These are phyloP conservation scores for Oxygymnocypris stewartii DNA, from an alignment of 2,113 vertebrate genomes.

Conservation along the genomic window DNA sequence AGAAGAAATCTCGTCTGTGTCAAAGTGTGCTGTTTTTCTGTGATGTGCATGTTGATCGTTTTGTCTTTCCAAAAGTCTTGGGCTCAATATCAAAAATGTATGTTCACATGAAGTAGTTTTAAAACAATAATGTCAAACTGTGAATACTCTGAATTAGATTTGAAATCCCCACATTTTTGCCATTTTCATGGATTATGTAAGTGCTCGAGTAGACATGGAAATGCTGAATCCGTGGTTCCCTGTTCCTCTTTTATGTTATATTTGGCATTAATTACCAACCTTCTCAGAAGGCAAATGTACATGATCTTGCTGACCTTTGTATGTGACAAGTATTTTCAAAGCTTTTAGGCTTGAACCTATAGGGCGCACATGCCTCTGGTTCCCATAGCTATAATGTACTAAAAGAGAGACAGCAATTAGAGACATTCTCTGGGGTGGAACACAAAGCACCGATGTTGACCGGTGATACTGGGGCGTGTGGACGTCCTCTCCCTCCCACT, in stretches of 20 bases:
- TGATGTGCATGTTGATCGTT: background rate
- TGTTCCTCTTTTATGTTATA: slow-evolving; percentile 27
- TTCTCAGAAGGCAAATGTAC: slow-evolving; percentile 32
- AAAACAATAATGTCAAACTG: background rate
- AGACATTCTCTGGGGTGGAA: background rate
- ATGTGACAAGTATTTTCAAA: slow-evolving; percentile 15
- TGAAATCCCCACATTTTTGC: background rate
- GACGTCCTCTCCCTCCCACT: background rate
- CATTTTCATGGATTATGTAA: background rate
- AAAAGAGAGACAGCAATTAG: slow-evolving; percentile 5
- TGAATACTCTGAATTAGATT: background rate
- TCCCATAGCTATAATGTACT: slow-evolving; percentile 18
- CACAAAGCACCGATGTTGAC: background rate
- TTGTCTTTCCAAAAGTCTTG: background rate
- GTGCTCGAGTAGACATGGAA: background rate
- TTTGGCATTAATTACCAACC: slow-evolving; percentile 8
- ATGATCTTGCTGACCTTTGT: slow-evolving; percentile 32
- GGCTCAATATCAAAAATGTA: background rate
- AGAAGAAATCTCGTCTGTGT: background rate
- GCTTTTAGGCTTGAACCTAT: slow-evolving; percentile 15
- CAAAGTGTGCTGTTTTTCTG: background rate
- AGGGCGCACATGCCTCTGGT: slow-evolving; percentile 4
- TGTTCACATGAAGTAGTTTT: background rate
- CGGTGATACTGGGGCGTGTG: background rate
- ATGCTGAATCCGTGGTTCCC: background rate